Evolutionary conservation across 2,888 invertebrate genomes (phyloP).

Genomic region (Phragmatobia fuliginosa): DNA sequence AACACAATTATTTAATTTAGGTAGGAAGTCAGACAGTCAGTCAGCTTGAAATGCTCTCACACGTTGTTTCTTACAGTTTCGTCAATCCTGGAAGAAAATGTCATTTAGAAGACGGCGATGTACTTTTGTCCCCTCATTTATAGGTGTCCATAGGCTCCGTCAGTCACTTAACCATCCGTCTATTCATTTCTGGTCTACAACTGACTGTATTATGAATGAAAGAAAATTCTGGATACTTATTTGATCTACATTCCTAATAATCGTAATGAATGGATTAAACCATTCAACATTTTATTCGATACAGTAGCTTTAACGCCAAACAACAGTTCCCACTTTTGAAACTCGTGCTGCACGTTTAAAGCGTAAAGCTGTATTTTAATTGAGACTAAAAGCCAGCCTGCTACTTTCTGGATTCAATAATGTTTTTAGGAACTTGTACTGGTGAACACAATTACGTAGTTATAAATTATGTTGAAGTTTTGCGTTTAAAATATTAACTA

Average conservation of each 20-base stretch:
- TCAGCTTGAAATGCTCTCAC: too few relatives aligned
- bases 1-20: neutral
- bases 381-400: slow-evolving; percentile 23
- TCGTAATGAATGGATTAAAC: slow-evolving; percentile 5
- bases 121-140: too few relatives aligned
- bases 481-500: neutral
- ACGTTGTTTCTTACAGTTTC: too few relatives aligned
- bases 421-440: neutral
- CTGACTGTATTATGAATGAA: too few relatives aligned
- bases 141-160: too few relatives aligned
- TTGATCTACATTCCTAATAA: neutral
- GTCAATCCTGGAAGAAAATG: too few relatives aligned
- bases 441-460: neutral
- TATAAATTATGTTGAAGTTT: slow-evolving; percentile 29
- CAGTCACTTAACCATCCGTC: too few relatives aligned
- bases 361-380: slow-evolving; percentile 34
- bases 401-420: slow-evolving; percentile 17
- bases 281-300: slow-evolving; percentile 11
- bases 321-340: slow-evolving; percentile 32
- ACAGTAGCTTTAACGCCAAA: slow-evolving; percentile 10
- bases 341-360: slow-evolving; percentile 33
- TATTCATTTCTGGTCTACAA: too few relatives aligned
- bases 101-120: too few relatives aligned
- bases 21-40: too few relatives aligned
- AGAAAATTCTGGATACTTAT: neutral